Percentiles rank a stretch among this genome's conserved stretches.
Conservation (phyloP, 1,140 invertebrate genomes). For the Gonatopus flavifemur region DNA sequence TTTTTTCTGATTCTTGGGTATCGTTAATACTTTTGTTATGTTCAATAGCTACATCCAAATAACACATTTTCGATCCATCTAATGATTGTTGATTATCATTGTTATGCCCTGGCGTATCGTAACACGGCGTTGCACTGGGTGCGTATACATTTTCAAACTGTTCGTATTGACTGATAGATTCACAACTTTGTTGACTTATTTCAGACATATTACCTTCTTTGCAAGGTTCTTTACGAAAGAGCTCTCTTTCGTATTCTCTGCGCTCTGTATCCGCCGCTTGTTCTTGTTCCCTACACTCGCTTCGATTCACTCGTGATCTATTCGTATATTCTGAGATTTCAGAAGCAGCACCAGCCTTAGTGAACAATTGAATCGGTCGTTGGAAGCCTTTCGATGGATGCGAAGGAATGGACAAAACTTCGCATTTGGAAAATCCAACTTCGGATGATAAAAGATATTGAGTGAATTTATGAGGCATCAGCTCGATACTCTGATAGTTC, state of each 20-base stretch:
- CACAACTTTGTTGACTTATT: conserved; percentile 47
- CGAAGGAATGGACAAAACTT: conserved; percentile 78
- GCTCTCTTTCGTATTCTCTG: conserved; percentile 38
- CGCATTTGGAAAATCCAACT: conserved; percentile 88
- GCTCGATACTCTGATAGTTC: conserved; percentile 83
- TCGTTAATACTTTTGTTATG: conserved; percentile 18
- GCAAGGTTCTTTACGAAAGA: conserved; percentile 36
- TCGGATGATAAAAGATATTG: conserved; percentile 87
- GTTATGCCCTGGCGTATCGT: conserved; percentile 50
- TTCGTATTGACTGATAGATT: conserved; percentile 49
- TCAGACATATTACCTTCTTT: conserved; percentile 32
- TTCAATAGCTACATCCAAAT: conserved; percentile 36
- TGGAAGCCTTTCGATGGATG: conserved; percentile 89
- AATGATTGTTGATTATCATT: conserved; percentile 34
- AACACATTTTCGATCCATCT: conserved; percentile 34
- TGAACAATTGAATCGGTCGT: conserved; percentile 83
- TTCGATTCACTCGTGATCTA: conserved; percentile 18
- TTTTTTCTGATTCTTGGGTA: not conserved
- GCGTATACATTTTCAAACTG: conserved; percentile 63
- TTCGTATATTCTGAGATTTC: conserved; percentile 36
- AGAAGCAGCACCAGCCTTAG: conserved; percentile 69
- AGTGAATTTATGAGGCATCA: conserved; percentile 87
- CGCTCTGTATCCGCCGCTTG: conserved; percentile 34
- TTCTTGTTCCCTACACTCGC: conserved; percentile 46
- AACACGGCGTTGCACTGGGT: conserved; percentile 60